Evolutionary conservation across 2,888 invertebrate genomes (phyloP).

Genomic region (Antheraea assamensis): DNA sequence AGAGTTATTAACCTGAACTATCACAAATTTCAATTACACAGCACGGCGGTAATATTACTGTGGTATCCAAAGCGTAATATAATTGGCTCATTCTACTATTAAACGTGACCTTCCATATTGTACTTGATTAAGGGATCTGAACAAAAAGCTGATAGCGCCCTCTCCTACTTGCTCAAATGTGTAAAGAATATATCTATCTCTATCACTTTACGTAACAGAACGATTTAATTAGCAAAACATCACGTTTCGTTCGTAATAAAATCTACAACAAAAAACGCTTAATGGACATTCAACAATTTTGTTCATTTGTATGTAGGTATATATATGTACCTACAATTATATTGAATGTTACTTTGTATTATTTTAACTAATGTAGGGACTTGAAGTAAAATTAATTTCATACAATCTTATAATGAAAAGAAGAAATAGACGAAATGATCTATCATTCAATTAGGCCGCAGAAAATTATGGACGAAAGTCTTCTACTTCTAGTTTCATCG

Average conservation of each 20-base stretch:
- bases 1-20: not conserved
- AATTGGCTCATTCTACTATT: not conserved
- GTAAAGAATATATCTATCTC: not conserved
- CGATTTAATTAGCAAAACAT: slow-evolving; percentile 1
- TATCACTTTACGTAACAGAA: not conserved
- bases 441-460: too few relatives aligned
- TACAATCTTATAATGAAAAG: too few relatives aligned
- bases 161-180: not conserved
- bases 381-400: not conserved
- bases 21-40: not conserved
- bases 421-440: too few relatives aligned
- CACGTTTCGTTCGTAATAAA: not conserved
- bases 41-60: not conserved
- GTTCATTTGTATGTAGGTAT: not conserved
- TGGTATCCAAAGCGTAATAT: not conserved
- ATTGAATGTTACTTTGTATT: not conserved
- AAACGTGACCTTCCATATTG: not conserved
- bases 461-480: too few relatives aligned
- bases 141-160: not conserved
- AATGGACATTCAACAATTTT: not conserved
- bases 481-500: too few relatives aligned
- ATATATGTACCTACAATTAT: too few relatives aligned
- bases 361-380: not conserved
- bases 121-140: not conserved
- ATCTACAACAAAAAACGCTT: not conserved